Evolutionary conservation across 2,797 vertebrate species (phyloP).

Genomic region (Aphelocoma californica): DNA sequence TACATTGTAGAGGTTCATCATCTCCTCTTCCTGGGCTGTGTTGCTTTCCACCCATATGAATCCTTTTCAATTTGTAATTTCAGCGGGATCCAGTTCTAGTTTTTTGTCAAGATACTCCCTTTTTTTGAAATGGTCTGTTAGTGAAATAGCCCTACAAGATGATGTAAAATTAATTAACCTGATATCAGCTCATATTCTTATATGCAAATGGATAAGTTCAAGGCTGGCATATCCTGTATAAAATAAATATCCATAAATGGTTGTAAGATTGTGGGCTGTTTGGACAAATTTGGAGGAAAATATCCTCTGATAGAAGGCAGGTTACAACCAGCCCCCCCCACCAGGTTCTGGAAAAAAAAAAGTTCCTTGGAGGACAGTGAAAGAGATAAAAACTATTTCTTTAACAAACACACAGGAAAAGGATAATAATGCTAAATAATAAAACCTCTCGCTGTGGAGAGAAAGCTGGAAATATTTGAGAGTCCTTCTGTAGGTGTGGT

Average conservation of each 20-base stretch:
- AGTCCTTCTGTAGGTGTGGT: no score
- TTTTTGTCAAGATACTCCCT: neutral
- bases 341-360: no score
- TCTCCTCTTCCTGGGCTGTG: neutral
- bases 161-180: neutral
- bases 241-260: slow-evolving; percentile 19
- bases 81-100: neutral
- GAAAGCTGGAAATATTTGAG: no score
- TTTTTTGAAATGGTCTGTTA: neutral
- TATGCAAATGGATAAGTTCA: neutral
- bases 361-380: no score
- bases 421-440: no score
- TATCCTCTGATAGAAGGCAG: no score
- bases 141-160: neutral
- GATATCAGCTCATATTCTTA: neutral
- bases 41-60: neutral
- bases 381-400: no score
- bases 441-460: no score
- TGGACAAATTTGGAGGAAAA: no score
- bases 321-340: no score
- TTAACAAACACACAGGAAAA: no score
- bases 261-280: neutral
- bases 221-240: neutral
- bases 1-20: neutral
- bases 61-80: neutral